phyloP scores from a whole-genome alignment of 2,797 vertebrate species.

The Kryptopterus vitreolus region DNA sequence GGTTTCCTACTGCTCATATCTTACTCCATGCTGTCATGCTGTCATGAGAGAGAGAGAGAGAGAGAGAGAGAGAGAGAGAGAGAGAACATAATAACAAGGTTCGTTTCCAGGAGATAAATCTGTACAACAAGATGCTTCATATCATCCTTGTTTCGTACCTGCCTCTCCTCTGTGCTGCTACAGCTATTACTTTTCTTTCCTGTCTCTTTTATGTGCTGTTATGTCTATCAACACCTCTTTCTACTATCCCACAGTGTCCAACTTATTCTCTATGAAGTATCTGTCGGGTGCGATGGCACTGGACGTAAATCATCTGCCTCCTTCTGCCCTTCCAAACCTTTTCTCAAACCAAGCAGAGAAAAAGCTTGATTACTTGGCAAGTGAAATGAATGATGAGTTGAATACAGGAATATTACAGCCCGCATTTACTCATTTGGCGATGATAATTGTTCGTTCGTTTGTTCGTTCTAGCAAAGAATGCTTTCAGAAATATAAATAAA shows the following conservation, averaged over 20 bases:
- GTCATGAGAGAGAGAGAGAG: neutral
- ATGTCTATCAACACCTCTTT: neutral
- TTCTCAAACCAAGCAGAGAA: neutral
- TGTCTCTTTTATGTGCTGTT: conserved; percentile 4
- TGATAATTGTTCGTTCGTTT: no score
- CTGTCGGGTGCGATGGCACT: neutral
- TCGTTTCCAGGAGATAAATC: conserved; percentile 67
- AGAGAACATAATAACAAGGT: conserved; percentile 62
- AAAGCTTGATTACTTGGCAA: neutral
- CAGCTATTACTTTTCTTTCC: neutral
- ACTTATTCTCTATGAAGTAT: conserved; percentile 14
- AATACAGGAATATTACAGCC: neutral
- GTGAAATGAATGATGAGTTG: neutral
- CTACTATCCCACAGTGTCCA: conserved; percentile 5
- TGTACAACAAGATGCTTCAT: conserved; percentile 57
- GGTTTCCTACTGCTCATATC: conserved; percentile 62
- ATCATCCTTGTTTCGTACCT: conserved; percentile 57
- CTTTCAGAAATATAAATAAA: no score
- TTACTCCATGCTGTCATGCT: conserved; percentile 59
- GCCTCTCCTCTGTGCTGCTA: conserved; percentile 7
- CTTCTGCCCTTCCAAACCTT: neutral
- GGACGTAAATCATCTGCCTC: neutral
- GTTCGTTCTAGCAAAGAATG: neutral
- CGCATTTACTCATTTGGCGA: neutral
- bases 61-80: neutral